Base-by-base conservation (phyloP, 1,140 invertebrate species). In the Aphis craccivora region DNA sequence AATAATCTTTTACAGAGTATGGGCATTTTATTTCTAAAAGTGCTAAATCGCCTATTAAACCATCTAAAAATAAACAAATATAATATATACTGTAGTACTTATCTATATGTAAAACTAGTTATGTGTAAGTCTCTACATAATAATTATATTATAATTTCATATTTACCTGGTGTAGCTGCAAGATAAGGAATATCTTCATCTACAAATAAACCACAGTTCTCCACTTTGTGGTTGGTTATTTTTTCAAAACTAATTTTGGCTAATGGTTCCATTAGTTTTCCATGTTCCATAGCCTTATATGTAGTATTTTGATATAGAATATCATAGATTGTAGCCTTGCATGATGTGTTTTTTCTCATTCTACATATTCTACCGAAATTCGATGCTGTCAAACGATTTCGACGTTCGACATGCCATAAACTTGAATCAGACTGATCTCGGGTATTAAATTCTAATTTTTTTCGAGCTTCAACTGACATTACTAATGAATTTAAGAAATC, bases 11-110 rank as follows among this genome's bases (percentile, higher is more conserved):
- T 25, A 48, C 43, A 25, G 25, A 48, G 37, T 88, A 88, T 25
- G 86, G 86, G n/a, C 86, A 88, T 88, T 88, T 51, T 0, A 89
- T 53, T 89, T 89, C 87, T n/a, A 89, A 7, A 51, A 89, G 51
- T 51, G 88, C 40, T 35, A 14, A n/a, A 48, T 90, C 88, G 6
- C 22, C 43, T 90, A 90, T 55, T 51, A 90, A 37, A 90, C 88
- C 88, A 90, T 90, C 88, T 90, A 84, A 84, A 23, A 37, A 84
- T 84, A 23, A 83, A 30, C 23, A 25, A 76, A 76, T 76, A 43
- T 37, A 43, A 37, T 37, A 84, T 8, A 35, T 30, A 5, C 23
- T 2, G 6, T 76, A 76, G 18, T 76, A 76, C 30, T 4, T 18
- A 76, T 76, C 9, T 14, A 40, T 43, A 90, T 55, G 14, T 23